Evolutionary conservation across 37 sponge, comb jelly and placozoan species (phyloP).

Genomic region (Aphrocallistes beatrix): DNA sequence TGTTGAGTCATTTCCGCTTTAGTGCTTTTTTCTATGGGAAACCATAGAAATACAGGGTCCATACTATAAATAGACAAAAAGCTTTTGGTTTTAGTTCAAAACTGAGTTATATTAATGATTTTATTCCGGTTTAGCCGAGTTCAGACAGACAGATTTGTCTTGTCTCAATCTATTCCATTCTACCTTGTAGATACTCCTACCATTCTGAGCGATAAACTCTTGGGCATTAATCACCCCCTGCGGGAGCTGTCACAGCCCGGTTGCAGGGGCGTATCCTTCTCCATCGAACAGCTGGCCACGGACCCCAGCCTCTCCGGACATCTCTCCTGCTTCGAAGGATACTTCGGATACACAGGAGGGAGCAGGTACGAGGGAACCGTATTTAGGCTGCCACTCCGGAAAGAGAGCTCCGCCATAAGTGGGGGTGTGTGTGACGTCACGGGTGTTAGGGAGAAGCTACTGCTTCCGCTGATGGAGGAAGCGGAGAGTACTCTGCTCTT

Average conservation of each 20-base stretch:
- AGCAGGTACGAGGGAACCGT: not conserved
- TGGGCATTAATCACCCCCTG: not conserved
- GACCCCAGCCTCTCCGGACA: not conserved
- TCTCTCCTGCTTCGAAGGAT: not conserved
- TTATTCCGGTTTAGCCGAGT: too few species aligned
- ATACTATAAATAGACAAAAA: too few species aligned
- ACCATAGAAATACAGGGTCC: too few species aligned
- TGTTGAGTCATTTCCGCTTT: too few species aligned
- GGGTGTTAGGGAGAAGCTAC: not conserved
- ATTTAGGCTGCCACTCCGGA: not conserved
- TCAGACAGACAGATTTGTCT: too few species aligned
- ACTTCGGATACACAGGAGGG: not conserved
- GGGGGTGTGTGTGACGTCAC: not conserved
- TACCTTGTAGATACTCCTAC: not conserved
- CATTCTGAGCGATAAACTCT: not conserved
- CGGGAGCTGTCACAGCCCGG: not conserved
- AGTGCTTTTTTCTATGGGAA: too few species aligned
- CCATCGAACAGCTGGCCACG: not conserved
- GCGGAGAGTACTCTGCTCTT: not conserved
- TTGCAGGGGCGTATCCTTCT: not conserved
- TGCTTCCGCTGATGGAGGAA: not conserved
- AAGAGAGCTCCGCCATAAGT: not conserved
- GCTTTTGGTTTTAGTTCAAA: too few species aligned
- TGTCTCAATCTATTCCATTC: too few species aligned
- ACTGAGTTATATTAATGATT: too few species aligned